Conservation (phyloP, 2,113 vertebrate genomes). For the Rutilus rutilus region DNA sequence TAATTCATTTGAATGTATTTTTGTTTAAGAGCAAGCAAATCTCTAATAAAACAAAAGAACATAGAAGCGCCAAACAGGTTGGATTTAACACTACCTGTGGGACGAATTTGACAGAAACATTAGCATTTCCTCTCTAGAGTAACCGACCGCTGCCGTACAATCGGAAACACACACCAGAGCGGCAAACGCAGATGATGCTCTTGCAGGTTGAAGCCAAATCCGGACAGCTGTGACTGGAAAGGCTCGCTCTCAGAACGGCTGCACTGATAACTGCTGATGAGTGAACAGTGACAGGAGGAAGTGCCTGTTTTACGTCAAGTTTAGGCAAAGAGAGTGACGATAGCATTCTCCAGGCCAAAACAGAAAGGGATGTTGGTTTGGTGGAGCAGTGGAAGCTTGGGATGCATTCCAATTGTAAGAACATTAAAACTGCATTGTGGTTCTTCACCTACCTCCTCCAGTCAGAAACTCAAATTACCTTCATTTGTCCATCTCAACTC, state of each 20-base stretch:
- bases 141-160: not conserved
- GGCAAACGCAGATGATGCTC: not conserved
- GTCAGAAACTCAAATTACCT: slow-evolving; percentile 20
- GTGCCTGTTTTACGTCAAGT: slow-evolving; percentile 29
- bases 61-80: slow-evolving; percentile 1
- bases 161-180: not conserved
- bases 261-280: slow-evolving; percentile 34
- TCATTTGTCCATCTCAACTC: not conserved
- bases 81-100: not conserved
- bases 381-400: slow-evolving; percentile 6
- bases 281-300: slow-evolving; percentile 30
- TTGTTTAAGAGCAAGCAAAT: not conserved
- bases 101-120: slow-evolving; percentile 2
- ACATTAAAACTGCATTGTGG: slow-evolving; percentile 13
- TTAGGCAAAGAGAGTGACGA: slow-evolving; percentile 4
- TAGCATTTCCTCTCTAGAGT: slow-evolving; percentile 20
- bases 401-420: slow-evolving; percentile 1
- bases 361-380: slow-evolving; percentile 7
- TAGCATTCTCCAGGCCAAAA: slow-evolving; percentile 15
- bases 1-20: not conserved
- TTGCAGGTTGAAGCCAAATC: not conserved
- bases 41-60: not conserved
- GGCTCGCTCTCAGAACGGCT: not conserved
- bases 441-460: slow-evolving; percentile 9
- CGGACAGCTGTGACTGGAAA: slow-evolving; percentile 20